Conservation (phyloP, 1,140 invertebrate genomes). For the Marisa cornuarietis region DNA sequence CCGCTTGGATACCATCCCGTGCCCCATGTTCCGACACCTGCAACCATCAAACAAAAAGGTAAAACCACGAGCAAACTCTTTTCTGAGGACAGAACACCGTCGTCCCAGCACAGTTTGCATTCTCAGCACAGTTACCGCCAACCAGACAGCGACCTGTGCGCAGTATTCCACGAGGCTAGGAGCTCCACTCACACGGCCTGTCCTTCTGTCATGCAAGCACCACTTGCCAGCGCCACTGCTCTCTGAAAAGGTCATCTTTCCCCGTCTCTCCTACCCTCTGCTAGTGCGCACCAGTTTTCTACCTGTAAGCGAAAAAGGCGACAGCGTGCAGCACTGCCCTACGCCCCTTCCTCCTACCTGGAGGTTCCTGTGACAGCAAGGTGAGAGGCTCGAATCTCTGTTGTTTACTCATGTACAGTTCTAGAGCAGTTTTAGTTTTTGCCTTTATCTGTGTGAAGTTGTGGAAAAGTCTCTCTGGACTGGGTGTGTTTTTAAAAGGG, state of each 20-base stretch:
- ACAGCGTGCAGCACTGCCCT: neutral
- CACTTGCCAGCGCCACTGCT: neutral
- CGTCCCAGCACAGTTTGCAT: too few species aligned
- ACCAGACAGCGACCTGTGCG: too few species aligned
- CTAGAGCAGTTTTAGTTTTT: neutral
- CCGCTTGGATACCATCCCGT: too few species aligned
- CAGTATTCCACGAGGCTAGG: neutral
- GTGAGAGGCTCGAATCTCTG: neutral
- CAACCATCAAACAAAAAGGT: too few species aligned
- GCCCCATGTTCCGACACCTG: too few species aligned
- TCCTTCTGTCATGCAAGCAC: neutral
- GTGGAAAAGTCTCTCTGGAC: neutral
- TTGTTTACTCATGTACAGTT: neutral
- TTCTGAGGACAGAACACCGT: too few species aligned
- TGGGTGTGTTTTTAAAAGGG: neutral
- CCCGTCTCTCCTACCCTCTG: neutral
- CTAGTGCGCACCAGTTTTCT: neutral
- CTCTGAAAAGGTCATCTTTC: slow-evolving; percentile 6
- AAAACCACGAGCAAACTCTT: too few species aligned
- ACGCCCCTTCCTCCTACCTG: neutral
- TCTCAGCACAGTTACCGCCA: too few species aligned
- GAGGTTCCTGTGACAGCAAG: neutral
- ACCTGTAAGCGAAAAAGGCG: neutral
- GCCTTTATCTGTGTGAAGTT: too few species aligned
- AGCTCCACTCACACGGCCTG: neutral